phyloP scores from a whole-genome alignment of 2,797 vertebrate species.

The Epinephelus malabaricus region DNA sequence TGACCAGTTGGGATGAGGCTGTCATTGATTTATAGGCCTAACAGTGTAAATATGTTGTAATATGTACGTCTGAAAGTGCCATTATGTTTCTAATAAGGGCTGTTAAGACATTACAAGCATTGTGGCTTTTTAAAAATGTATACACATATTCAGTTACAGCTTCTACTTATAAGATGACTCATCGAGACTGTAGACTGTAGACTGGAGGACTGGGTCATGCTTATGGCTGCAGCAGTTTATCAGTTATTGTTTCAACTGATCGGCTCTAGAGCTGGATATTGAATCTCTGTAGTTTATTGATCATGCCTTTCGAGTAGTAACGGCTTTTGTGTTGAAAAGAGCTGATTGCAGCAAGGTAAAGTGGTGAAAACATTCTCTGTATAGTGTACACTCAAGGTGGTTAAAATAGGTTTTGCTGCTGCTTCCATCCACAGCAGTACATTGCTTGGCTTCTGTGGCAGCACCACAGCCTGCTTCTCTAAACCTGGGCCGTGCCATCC shows the following conservation, averaged over 20 bases:
- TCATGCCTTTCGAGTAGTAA: neutral
- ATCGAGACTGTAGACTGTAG: neutral
- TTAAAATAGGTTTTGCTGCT: too few relatives aligned
- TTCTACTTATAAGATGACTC: neutral
- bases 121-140: neutral
- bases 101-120: neutral
- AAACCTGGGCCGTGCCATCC: too few relatives aligned
- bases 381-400: too few relatives aligned
- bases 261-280: neutral
- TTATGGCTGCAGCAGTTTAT: neutral
- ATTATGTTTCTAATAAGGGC: neutral
- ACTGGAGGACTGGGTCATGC: neutral
- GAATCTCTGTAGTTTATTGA: neutral
- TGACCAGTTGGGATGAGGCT: neutral
- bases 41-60: constrained; percentile 4
- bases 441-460: too few relatives aligned
- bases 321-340: too few relatives aligned
- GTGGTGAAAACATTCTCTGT: too few relatives aligned
- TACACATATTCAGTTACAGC: neutral
- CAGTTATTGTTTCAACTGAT: neutral
- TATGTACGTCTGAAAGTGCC: neutral
- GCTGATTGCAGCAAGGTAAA: too few relatives aligned
- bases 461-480: too few relatives aligned
- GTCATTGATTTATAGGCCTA: constrained; percentile 22
- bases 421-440: too few relatives aligned